Evolutionary conservation across 2,797 vertebrate species (phyloP), one percentile per base, ranked within the genome.

Genomic region (Mallotus villosus): DNA sequence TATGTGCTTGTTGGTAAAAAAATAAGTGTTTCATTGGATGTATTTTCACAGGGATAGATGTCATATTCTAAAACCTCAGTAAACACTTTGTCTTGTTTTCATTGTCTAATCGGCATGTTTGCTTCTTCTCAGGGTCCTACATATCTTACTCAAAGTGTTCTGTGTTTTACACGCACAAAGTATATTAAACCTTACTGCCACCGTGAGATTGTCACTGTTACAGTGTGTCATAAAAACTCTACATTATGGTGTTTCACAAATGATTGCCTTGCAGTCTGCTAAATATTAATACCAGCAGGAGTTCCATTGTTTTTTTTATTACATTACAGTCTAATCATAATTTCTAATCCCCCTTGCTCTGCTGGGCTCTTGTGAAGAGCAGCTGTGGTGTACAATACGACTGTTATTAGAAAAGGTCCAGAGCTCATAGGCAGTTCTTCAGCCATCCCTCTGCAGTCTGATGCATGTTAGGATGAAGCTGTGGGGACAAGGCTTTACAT

Each of bases 401-500:
- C 2, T 32, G 8, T 8, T 19, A 70, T 61, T 32, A 34, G 29
- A 11, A n/a, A 2, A 3, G 58, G 70, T 61, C 57, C 27, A 24
- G 65, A n/a, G 34, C 41, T 14, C 41, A 46, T 12, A 14, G 41
- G 41, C 11, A 14, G 41, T 46, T 46, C 41, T 46, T 46, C 41
- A 46, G 12, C 41, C 41, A 46, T 11, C 41, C 14, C 41, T 46
- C 41, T 3, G 12, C 12, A 71, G 68, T 79, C 82, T 72, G 73
- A 70, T 78, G 81, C 53, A 59, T 73, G 63, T 71, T 65, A 24
- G 49, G 21, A 7, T 24, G 74, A 70, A 71, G 62, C 72, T 37
- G 70, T 29, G 27, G 5, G 78, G 67, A 67, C 2, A 68, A 80
- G 24, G 67, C 76, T 78, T 32, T 70, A 78, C 82, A 74, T 82